Base-by-base conservation (phyloP, 2,113 vertebrate species). In the Triplophysa rosa region DNA sequence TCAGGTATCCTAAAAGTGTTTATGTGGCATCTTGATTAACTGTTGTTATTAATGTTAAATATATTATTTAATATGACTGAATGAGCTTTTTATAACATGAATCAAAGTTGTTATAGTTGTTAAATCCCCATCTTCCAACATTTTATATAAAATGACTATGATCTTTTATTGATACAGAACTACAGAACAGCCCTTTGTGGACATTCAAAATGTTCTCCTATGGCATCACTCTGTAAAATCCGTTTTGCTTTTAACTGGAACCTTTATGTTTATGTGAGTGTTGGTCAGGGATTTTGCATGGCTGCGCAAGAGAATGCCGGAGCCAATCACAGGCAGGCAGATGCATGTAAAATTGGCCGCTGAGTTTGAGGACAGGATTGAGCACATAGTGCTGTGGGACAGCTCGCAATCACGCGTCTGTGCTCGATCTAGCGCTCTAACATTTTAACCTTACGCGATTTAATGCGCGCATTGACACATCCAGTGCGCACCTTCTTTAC, bases 281-380 rank as follows among this genome's bases (percentile, higher is more conserved):
- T 37, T 37, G 33, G 33, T 37, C 59, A 19, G 24, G 19, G 70
- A 67, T 70, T 67, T 45, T 62, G 33, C 61, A 58, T 70, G 56
- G 61, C 61, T 65, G 67, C 19, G 58, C 63, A 42, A 12, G 16
- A 54, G 42, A 69, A 8, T 26, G 62, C 26, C 21, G 3, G 66
- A 81, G 71, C 84, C 84, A 86, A 86, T 86, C 79, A 74, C 67
- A 23, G 66, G 13, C 42, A 77, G 63, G 69, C 75, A 72, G 68
- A 66, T 24, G 65, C 61, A 67, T 49, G 81, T 85, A 80, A 81
- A 81, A 81, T 81, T 82, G 69, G 73, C 78, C 70, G 73, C 81
- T 73, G 82, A 77, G 80, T 84, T 82, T 77, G 85, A 82, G 70
- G 61, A 74, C 76, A 73, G 61, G 75, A 71, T 78, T 82, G 70